A percentile compares a stretch with the other conserved stretches of the same genome.
These are phyloP conservation scores for Galeruca laticollis DNA, from an alignment of 2,888 invertebrate species.

Conservation along the genomic window DNA sequence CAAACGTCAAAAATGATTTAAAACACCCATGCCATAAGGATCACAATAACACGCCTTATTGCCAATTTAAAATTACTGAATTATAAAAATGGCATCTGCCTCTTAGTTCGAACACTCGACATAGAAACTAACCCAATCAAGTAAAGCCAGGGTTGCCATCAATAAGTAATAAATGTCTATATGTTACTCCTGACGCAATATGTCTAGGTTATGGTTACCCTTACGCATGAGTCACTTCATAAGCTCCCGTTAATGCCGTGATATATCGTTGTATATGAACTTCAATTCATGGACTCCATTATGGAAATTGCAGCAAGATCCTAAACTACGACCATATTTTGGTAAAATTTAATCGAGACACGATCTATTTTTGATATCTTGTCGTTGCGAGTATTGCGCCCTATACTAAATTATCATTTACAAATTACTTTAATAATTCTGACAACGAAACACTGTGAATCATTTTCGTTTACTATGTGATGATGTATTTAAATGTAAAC, in stretches of 20 bases:
- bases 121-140: slow-evolving; percentile 57
- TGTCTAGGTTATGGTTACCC: slow-evolving; percentile 55
- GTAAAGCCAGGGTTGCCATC: slow-evolving; percentile 59
- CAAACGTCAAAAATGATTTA: slow-evolving; percentile 63
- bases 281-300: slow-evolving; percentile 56
- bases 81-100: slow-evolving; percentile 61
- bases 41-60: slow-evolving; percentile 58
- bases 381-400: background rate
- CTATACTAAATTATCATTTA: too few relatives aligned
- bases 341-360: slow-evolving; percentile 8
- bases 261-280: slow-evolving; percentile 57
- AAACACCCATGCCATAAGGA: slow-evolving; percentile 44
- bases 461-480: too few relatives aligned
- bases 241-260: slow-evolving; percentile 59
- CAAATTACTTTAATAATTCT: too few relatives aligned
- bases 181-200: slow-evolving; percentile 56
- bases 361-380: slow-evolving; percentile 28
- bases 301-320: slow-evolving; percentile 53
- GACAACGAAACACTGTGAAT: too few relatives aligned
- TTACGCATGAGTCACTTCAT: slow-evolving; percentile 61
- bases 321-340: slow-evolving; percentile 37
- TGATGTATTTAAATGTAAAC: too few relatives aligned
- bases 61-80: slow-evolving; percentile 57
- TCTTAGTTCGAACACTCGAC: slow-evolving; percentile 55
- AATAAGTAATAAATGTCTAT: slow-evolving; percentile 61